Conservation (phyloP, 2,113 vertebrate genomes). For the Talpa occidentalis region DNA sequence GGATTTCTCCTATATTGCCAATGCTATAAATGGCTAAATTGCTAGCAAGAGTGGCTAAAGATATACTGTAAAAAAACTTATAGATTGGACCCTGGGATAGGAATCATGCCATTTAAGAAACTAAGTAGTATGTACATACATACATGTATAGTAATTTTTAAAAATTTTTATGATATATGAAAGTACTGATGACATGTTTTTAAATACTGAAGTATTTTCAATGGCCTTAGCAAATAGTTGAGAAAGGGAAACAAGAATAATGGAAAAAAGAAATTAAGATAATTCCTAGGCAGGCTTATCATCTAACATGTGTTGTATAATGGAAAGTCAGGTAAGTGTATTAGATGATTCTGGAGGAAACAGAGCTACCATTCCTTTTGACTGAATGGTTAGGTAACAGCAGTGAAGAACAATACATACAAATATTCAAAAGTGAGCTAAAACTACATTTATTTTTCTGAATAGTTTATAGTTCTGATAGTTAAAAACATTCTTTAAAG, state of each 20-base stretch:
- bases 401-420: neutral
- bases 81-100: neutral
- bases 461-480: neutral
- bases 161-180: neutral
- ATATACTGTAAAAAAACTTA: neutral
- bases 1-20: neutral
- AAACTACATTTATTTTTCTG: neutral
- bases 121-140: neutral
- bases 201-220: conserved; percentile 36
- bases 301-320: neutral
- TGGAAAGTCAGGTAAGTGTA: neutral
- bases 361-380: neutral
- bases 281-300: neutral
- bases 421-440: neutral
- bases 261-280: neutral
- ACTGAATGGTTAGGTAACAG: neutral
- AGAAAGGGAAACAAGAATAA: neutral
- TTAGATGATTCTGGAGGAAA: neutral
- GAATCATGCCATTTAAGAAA: neutral
- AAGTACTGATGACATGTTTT: conserved; percentile 26
- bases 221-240: conserved; percentile 17
- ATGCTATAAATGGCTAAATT: neutral
- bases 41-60: neutral
- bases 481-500: conserved; percentile 23
- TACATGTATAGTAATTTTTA: neutral